Evolutionary conservation across 2,113 vertebrate species (phyloP).

Genomic region (Aptenodytes forsteri): DNA sequence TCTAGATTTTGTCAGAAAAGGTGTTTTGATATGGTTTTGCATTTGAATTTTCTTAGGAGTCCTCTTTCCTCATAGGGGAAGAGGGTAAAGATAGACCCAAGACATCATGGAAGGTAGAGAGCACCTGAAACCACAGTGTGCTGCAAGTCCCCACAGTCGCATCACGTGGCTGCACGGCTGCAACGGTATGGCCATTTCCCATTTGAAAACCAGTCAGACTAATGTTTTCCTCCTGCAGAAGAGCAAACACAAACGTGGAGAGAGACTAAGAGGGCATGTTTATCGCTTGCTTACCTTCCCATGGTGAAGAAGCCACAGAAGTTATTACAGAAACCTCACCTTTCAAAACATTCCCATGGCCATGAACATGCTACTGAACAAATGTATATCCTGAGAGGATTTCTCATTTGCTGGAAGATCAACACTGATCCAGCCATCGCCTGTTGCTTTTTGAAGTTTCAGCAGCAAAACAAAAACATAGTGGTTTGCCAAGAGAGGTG

Average conservation of each 20-base stretch:
- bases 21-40: background rate
- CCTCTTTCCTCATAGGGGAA: background rate
- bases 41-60: background rate
- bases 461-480: constrained; percentile 29
- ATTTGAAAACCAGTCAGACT: background rate
- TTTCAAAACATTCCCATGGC: constrained; percentile 60
- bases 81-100: background rate
- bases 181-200: background rate
- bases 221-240: constrained; percentile 10
- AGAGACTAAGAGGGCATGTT: background rate
- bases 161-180: background rate
- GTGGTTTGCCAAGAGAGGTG: constrained; percentile 19
- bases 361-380: background rate
- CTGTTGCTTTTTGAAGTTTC: constrained; percentile 18
- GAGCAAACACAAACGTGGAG: constrained; percentile 31
- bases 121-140: background rate
- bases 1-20: background rate
- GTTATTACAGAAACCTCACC: constrained; percentile 47
- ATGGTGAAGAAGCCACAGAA: constrained; percentile 41
- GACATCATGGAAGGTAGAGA: background rate
- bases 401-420: background rate
- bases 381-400: constrained; percentile 9
- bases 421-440: background rate
- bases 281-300: constrained; percentile 18
- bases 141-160: background rate